Base-by-base conservation (phyloP, 2,113 vertebrate species). In the Aleadryas rufinucha region DNA sequence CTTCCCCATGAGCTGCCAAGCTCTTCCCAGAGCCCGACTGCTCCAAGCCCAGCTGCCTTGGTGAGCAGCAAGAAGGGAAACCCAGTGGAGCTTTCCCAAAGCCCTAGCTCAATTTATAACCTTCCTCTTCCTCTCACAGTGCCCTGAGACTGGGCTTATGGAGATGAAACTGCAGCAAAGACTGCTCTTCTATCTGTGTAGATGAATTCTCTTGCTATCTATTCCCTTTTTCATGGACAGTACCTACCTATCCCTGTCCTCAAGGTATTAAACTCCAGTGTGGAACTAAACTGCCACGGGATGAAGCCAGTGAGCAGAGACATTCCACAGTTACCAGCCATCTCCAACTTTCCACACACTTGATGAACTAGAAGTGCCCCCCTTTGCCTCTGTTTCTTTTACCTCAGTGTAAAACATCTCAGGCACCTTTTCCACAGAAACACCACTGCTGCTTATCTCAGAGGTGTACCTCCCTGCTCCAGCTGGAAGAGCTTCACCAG, bases 231-330 rank as follows among this genome's bases (percentile, higher is more conserved):
- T 83, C 31, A 44, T 10, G 76, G 41, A 28, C 13, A 26, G 24
- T 41, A 37, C n/a, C 72, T 60, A 26, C n/a, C 13, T 42, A 60
- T 19, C 13, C 22, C 28, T 41, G 24, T 33, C 28, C 45, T 66
- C 0, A 0, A 69, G 15, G 14, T 39, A 50, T 0, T 1, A 76
- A 52, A 24, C 11, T 69, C 44, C 17, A n/a, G 1, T 9, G 16
- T 30, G 47, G 47, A 89, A n/a, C 47, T 49, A 23, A 90, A 37
- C 24, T 52, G 24, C 27, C 17, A 18, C 6, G 13, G 19, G n/a
- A 61, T 20, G 63, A 86, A 72, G 24, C 9, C 53, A 81, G 39
- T 37, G 17, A 64, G 13, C 10, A 72, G 44, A 83, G 13, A 65
- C 28, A 31, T 16, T 80, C 19, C 21, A 23, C 10, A 31, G 72